These are phyloP conservation scores for Phyllotis vaccarum DNA, from an alignment of 2,797 vertebrate genomes.

Conservation along the genomic window DNA sequence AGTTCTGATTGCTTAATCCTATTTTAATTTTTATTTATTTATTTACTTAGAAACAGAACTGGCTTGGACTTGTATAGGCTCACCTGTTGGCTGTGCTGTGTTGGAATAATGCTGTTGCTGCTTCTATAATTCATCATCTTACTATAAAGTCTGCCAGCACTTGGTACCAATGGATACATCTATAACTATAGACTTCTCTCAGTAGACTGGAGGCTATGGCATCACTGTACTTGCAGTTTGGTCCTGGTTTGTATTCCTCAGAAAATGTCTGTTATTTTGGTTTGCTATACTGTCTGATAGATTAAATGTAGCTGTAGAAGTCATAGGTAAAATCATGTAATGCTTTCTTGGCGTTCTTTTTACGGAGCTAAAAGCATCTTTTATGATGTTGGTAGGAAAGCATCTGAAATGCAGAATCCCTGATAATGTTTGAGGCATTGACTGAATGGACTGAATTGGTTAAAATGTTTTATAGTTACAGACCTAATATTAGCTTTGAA, in stretches of 20 bases:
- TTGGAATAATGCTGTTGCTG: not conserved
- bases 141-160: not conserved
- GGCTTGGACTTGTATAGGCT: not conserved
- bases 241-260: not conserved
- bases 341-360: not conserved
- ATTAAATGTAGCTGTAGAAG: conserved; percentile 28
- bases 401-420: not conserved
- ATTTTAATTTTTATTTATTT: not conserved
- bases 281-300: not conserved
- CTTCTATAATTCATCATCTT: not conserved
- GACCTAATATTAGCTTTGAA: conserved; percentile 18
- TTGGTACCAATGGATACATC: not conserved
- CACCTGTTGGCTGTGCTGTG: not conserved
- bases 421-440: not conserved
- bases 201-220: not conserved
- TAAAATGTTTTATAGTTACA: conserved; percentile 26
- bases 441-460: not conserved
- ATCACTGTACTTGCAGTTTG: not conserved
- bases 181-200: not conserved
- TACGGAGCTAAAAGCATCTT: not conserved
- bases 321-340: conserved; percentile 29
- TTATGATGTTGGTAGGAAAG: not conserved
- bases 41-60: conserved; percentile 34
- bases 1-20: not conserved
- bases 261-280: conserved; percentile 35